Conservation (phyloP, 2,797 vertebrate species). For the Liparis tanakae region DNA sequence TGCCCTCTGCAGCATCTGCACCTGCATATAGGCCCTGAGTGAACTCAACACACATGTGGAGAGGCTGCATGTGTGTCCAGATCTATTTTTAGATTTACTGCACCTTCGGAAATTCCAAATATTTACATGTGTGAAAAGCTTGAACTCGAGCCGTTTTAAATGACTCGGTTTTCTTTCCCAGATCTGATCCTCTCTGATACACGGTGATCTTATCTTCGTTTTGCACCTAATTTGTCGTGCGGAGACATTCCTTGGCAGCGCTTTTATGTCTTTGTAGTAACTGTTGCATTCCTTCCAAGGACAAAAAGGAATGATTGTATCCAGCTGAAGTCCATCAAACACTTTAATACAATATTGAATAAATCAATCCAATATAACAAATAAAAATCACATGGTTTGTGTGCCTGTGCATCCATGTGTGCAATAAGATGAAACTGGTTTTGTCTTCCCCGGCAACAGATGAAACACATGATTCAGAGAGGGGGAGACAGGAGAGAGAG, state of each 20-base stretch:
- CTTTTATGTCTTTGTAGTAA: conserved; percentile 6
- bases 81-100: conserved; percentile 22
- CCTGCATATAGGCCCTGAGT: conserved; percentile 18
- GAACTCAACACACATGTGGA: neutral
- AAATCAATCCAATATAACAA: neutral
- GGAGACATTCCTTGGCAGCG: conserved; percentile 35
- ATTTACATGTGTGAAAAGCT: conserved; percentile 4
- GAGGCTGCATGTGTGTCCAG: neutral
- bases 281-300: conserved; percentile 6
- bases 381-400: neutral
- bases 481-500: conserved; percentile 2
- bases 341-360: conserved; percentile 8
- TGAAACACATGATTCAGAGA: conserved; percentile 8
- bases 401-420: neutral
- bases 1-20: conserved; percentile 19
- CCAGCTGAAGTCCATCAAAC: conserved; percentile 4
- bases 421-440: neutral
- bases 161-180: neutral
- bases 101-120: neutral
- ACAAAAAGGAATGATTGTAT: conserved; percentile 6
- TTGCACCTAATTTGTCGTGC: conserved; percentile 36
- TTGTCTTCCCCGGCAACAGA: neutral
- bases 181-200: conserved; percentile 17
- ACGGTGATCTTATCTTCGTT: conserved; percentile 17
- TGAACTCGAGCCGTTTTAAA: neutral